Evolutionary conservation across 2,113 vertebrate genomes (phyloP).

Genomic region (Labeo catla): DNA sequence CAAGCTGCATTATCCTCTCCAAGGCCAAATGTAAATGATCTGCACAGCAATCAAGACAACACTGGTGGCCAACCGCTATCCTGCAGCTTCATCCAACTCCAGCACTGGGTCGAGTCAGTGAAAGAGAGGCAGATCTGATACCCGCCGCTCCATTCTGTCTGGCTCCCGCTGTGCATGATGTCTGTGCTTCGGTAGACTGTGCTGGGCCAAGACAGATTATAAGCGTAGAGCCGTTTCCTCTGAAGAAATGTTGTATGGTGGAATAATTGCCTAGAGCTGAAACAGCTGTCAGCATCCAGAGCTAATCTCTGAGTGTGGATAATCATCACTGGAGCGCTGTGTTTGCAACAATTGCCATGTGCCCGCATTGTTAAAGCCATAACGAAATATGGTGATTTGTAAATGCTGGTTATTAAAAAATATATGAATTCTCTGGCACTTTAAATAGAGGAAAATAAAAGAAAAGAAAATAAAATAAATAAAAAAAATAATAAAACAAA

Average conservation of each 20-base stretch:
- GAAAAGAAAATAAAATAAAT: not conserved
- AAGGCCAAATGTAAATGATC: not conserved
- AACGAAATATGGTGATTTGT: not conserved
- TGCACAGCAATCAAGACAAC: not conserved
- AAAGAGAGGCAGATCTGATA: not conserved
- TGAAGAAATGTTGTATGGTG: slow-evolving; percentile 22
- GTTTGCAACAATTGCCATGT: slow-evolving; percentile 36
- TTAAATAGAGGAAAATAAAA: not conserved
- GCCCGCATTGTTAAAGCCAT: slow-evolving; percentile 29
- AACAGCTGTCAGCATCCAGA: slow-evolving; percentile 36
- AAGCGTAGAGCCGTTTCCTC: slow-evolving; percentile 30
- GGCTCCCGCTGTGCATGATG: slow-evolving; percentile 24
- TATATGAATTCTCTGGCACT: not conserved
- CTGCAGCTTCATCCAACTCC: not conserved
- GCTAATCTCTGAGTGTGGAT: slow-evolving; percentile 5
- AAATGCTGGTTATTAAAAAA: not conserved
- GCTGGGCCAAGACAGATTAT: slow-evolving; percentile 32
- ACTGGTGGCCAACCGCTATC: not conserved
- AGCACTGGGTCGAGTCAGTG: not conserved
- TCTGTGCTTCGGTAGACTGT: slow-evolving; percentile 18
- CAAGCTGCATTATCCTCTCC: not conserved
- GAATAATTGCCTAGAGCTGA: slow-evolving; percentile 29
- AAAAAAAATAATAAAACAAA: no score
- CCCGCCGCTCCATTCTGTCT: slow-evolving; percentile 8
- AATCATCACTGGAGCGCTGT: slow-evolving; percentile 20